Percentiles rank a stretch among this genome's conserved stretches.
Evolutionary conservation across 2,888 invertebrate species (phyloP).

Genomic region (Allolobophora icterica): DNA sequence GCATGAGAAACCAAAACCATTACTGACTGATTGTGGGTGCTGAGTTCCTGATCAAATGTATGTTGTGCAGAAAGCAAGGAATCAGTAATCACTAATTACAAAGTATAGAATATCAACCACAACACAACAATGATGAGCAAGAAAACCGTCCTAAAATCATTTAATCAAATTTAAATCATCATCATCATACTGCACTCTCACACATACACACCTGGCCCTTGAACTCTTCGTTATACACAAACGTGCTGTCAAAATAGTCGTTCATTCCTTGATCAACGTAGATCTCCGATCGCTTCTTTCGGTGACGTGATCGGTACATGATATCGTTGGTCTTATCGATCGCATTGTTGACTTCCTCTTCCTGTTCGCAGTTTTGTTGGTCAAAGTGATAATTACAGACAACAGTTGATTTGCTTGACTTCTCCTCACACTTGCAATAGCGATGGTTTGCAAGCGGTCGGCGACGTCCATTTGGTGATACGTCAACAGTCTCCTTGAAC

Average conservation of each 20-base stretch:
- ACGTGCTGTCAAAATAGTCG: conserved; percentile 45
- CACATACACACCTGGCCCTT: conserved; percentile 41
- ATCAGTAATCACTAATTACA: too few relatives aligned
- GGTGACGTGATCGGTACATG: not conserved
- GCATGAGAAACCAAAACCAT: too few relatives aligned
- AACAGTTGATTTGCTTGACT: conserved; percentile 34
- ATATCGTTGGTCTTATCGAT: conserved; percentile 40
- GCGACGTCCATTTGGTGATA: not conserved
- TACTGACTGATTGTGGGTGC: too few relatives aligned
- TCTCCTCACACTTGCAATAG: conserved; percentile 45
- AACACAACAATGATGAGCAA: not conserved
- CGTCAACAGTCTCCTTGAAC: conserved; percentile 41
- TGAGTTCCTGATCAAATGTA: too few relatives aligned
- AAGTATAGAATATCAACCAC: not conserved
- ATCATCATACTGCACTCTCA: not conserved
- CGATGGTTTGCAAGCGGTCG: conserved; percentile 27
- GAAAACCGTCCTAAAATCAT: too few relatives aligned
- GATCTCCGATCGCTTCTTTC: conserved; percentile 30
- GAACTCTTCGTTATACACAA: conserved; percentile 43
- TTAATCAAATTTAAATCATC: not conserved
- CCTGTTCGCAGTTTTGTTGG: conserved; percentile 44
- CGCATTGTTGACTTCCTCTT: conserved; percentile 30
- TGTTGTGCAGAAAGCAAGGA: too few relatives aligned
- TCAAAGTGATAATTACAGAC: conserved; percentile 47
- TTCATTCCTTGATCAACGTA: conserved; percentile 38